These are phyloP conservation scores for Frieseomelitta varia DNA, from an alignment of 1,140 invertebrate genomes.

Conservation along the genomic window DNA sequence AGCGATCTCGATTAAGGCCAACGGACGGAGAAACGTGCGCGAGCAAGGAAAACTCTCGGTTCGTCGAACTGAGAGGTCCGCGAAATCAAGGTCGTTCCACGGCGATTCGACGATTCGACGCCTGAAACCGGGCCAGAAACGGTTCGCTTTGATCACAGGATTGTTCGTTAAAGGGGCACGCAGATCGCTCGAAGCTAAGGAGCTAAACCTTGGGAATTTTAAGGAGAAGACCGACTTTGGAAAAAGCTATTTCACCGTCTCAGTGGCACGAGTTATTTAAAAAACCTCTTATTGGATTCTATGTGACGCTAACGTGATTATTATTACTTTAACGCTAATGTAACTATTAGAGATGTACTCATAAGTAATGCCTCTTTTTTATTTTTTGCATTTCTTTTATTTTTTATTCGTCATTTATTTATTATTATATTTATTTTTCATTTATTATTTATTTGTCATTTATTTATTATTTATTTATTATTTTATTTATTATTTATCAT, in stretches of 20 bases:
- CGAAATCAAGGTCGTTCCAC: slow-evolving; percentile 24
- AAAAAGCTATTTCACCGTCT: not conserved
- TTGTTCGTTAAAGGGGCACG: slow-evolving; percentile 17
- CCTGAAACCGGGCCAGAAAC: slow-evolving; percentile 22
- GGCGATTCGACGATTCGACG: not conserved
- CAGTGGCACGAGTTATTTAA: too few species aligned
- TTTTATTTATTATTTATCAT: too few species aligned
- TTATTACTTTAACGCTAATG: too few species aligned
- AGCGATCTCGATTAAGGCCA: not conserved
- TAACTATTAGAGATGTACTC: too few species aligned
- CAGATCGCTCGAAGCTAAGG: not conserved
- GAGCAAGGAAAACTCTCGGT: not conserved
- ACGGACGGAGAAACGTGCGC: not conserved
- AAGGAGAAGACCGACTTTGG: slow-evolving; percentile 12
- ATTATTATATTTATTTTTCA: too few species aligned
- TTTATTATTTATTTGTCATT: too few species aligned
- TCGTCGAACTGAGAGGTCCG: not conserved
- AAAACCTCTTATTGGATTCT: too few species aligned
- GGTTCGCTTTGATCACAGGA: not conserved
- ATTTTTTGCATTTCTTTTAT: too few species aligned
- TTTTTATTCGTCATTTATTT: too few species aligned
- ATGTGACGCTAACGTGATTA: too few species aligned
- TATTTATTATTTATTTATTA: too few species aligned
- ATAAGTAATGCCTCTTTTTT: too few species aligned
- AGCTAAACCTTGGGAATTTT: slow-evolving; percentile 30